Base-by-base conservation (phyloP, 2,888 invertebrate species). In the Atherix ibis region DNA sequence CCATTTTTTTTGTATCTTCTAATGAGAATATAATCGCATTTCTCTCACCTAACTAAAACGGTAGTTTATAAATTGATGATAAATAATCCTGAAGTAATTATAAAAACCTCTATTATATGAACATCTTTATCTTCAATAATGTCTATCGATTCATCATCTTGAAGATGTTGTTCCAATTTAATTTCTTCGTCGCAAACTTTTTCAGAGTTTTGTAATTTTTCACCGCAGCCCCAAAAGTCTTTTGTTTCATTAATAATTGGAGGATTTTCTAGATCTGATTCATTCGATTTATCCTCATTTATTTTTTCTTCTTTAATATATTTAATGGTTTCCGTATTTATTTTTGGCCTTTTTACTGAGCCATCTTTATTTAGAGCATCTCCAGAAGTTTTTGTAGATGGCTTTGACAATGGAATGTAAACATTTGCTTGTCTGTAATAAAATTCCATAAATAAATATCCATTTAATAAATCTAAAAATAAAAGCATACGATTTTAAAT, bases 21-120 rank as follows among this genome's bases (percentile, higher is more conserved):
- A 70, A 52, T 40, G 72, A 73, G 53, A 80, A 88, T 15, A 76
- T 62, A 44, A 87, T 64, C 3, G 85, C 84, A 54, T 78, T 77
- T 42, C 81, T 70, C 37, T 71, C 68, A 29, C 82, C 80, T 48
- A 79, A 54, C 81, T 83, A 50, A 44, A 68, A 64, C 43, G 6
- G 33, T 22, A 19, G 8, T 14, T 9, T 3, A 16, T 30, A 15
- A 2, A 10, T 30, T 30, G 13, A 26, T 16, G 4, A 6, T 25
- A 27, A 31, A 31, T 24, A 22, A 31, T 8, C 4, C 17, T 24
- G 25, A 2, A 25, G 18, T 15, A 13, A 15, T 24, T 18, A 14
- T 2, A 30, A 31, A n/a, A n/a, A n/a, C n/a, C n/a, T n/a, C n/a
- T n/a, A n/a, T n/a, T n/a, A n/a, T n/a, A n/a, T n/a, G n/a, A n/a